A percentile compares a stretch with the other conserved stretches of the same genome.
These are phyloP conservation scores for Neopipo cinnamomea DNA, from an alignment of 2,113 vertebrate species.

Conservation along the genomic window DNA sequence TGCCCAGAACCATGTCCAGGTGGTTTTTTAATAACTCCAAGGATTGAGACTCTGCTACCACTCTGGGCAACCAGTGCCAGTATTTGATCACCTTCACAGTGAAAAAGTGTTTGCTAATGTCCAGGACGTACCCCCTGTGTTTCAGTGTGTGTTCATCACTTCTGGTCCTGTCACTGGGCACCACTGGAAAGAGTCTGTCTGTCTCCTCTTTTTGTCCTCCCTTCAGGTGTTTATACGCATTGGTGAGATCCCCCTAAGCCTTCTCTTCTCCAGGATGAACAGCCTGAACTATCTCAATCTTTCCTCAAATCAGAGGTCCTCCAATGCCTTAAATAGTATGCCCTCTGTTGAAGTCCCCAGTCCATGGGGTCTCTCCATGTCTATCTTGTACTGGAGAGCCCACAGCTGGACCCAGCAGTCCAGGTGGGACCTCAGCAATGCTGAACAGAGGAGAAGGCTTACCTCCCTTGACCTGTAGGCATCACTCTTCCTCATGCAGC, in stretches of 20 bases:
- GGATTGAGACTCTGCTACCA: fast-evolving
- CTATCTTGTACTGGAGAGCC: not conserved
- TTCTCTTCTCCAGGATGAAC: no score
- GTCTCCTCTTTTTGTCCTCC: not conserved
- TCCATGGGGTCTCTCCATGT: not conserved
- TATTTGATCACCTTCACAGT: fast-evolving
- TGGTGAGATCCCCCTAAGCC: not conserved
- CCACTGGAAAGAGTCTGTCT: not conserved
- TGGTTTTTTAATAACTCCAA: not conserved
- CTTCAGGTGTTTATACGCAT: not conserved
- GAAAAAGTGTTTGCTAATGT: not conserved
- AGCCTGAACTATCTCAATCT: not conserved
- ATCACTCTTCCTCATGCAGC: not conserved
- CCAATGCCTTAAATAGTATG: fast-evolving
- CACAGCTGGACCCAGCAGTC: not conserved
- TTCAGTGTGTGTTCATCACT: not conserved
- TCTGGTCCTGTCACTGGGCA: not conserved
- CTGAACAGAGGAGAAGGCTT: not conserved
- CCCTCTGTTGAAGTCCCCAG: not conserved
- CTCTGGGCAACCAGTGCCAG: not conserved
- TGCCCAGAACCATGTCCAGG: not conserved
- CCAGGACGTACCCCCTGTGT: not conserved
- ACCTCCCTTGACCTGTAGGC: not conserved
- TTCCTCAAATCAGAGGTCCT: not conserved
- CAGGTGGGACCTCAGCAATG: not conserved